Percentiles rank a stretch among this genome's conserved stretches.
phyloP scores from a whole-genome alignment of 2,888 invertebrate species.

The Scaptomyza parva region DNA sequence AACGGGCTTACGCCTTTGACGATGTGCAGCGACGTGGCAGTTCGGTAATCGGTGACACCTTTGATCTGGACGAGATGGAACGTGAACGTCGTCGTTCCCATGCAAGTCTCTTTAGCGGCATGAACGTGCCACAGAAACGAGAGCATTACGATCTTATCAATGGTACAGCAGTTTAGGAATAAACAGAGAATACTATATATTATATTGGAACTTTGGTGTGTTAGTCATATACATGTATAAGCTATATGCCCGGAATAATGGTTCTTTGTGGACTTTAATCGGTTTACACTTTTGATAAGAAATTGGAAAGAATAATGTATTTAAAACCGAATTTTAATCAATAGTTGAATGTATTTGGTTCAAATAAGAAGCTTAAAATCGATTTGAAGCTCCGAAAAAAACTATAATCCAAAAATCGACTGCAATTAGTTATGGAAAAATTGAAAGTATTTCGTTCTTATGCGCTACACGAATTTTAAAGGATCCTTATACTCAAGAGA shows the following conservation, averaged over 20 bases:
- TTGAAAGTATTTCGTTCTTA: not conserved
- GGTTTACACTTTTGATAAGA: not conserved
- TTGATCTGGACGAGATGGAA: slow-evolving; percentile 84
- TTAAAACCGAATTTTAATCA: slow-evolving; percentile 1
- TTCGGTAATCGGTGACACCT: slow-evolving; percentile 70
- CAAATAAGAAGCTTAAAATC: not conserved
- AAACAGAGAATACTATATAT: not conserved
- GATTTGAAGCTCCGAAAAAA: not conserved
- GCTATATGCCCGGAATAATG: not conserved
- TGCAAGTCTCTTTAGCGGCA: slow-evolving; percentile 81
- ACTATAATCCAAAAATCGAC: not conserved
- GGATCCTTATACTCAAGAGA: not conserved
- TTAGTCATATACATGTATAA: not conserved
- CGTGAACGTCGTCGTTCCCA: slow-evolving; percentile 84
- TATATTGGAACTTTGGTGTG: not conserved
- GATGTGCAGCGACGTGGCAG: slow-evolving; percentile 75
- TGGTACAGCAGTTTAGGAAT: slow-evolving; percentile 83
- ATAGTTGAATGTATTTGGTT: not conserved
- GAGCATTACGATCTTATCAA: slow-evolving; percentile 83
- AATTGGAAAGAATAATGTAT: not conserved
- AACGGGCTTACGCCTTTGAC: slow-evolving; percentile 81
- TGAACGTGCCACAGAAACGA: slow-evolving; percentile 26
- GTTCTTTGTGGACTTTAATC: not conserved
- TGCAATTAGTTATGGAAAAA: not conserved
- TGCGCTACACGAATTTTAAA: slow-evolving; percentile 1